Percentiles rank a stretch among this genome's conserved stretches.
Evolutionary conservation across 2,888 invertebrate species (phyloP).

Genomic region (Lacanobia wlatinum): DNA sequence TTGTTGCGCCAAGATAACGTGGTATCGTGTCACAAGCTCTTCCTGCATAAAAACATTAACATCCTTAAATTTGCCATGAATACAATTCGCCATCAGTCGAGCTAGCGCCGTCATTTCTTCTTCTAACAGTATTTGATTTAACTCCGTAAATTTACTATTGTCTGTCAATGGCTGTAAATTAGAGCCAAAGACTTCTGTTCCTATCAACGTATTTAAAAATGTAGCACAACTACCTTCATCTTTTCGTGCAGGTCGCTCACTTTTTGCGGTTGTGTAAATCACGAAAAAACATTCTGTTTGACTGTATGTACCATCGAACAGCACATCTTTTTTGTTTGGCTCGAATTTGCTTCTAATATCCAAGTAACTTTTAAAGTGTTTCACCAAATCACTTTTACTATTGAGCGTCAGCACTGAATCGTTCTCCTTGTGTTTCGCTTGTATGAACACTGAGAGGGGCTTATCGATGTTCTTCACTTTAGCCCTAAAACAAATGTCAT

Average conservation of each 20-base stretch:
- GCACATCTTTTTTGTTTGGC: too few relatives aligned
- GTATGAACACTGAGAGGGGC: neutral
- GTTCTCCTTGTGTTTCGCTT: conserved; percentile 6
- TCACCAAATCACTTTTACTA: neutral
- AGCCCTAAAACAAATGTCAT: conserved; percentile 9
- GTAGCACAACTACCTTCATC: neutral
- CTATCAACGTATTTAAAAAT: neutral
- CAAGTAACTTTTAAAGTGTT: neutral
- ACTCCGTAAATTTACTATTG: neutral
- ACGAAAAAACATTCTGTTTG: neutral
- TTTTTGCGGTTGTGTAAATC: neutral
- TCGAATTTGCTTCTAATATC: neutral
- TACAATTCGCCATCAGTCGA: neutral
- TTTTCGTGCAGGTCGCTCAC: neutral
- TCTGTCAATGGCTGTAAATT: neutral
- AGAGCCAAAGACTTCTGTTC: neutral
- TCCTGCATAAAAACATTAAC: neutral
- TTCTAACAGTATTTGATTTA: neutral
- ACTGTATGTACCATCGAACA: neutral
- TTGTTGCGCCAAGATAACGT: neutral
- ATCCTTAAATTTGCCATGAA: neutral
- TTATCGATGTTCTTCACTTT: neutral
- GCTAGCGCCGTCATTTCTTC: neutral
- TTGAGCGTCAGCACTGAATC: neutral
- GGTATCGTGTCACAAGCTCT: neutral